Conservation (phyloP, 2,113 vertebrate genomes). For the Numida meleagris region DNA sequence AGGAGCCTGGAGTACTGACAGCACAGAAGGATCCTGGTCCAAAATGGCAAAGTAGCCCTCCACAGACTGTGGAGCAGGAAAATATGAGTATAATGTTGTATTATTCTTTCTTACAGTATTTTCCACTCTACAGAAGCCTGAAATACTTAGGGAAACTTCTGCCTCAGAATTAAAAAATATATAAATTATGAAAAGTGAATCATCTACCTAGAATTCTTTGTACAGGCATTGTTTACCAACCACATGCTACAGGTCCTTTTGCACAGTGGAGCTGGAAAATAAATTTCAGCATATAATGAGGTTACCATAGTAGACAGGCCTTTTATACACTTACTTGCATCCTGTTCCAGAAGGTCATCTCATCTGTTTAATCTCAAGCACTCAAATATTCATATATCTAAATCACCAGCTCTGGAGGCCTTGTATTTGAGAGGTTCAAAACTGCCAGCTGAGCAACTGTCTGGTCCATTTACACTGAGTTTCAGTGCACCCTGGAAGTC, state of each 20-base stretch:
- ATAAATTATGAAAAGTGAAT: background rate
- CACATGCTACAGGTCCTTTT: constrained; percentile 1
- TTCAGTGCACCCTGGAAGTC: background rate
- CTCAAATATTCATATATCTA: background rate
- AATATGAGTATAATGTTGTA: background rate
- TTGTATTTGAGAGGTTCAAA: background rate
- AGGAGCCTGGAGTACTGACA: constrained; percentile 64
- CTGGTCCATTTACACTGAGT: background rate
- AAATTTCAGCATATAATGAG: constrained; percentile 23
- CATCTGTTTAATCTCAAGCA: background rate
- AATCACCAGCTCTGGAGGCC: background rate
- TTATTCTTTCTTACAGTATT: background rate
- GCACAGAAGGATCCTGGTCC: background rate
- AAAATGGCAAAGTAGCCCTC: constrained; percentile 23
- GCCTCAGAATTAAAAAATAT: background rate
- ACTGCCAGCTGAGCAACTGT: background rate
- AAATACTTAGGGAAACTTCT: background rate
- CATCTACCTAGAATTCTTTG: constrained; percentile 1
- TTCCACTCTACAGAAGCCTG: background rate
- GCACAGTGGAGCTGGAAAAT: background rate
- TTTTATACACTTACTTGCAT: background rate
- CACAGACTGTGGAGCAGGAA: background rate
- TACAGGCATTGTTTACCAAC: background rate
- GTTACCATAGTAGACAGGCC: background rate
- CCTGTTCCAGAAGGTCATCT: constrained; percentile 7